Conservation (phyloP, 2,113 vertebrate genomes). For the Haplotaxodon microlepis region DNA sequence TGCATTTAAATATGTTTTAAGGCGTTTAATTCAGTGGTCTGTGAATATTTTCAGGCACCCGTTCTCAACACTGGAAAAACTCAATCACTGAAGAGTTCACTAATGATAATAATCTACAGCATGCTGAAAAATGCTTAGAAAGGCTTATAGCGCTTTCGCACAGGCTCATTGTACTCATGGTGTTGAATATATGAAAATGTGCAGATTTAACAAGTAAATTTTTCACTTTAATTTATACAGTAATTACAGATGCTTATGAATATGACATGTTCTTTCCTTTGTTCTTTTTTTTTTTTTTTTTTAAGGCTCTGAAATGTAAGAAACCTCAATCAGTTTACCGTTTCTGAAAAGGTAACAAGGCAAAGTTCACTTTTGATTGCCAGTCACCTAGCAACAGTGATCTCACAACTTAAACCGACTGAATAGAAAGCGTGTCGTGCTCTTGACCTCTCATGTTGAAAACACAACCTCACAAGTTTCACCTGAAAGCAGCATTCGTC, state of each 20-base stretch:
- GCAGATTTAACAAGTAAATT: neutral
- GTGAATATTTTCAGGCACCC: neutral
- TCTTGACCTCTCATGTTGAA: neutral
- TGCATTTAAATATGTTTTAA: slow-evolving; percentile 24
- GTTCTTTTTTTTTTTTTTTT: neutral
- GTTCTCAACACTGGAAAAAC: neutral
- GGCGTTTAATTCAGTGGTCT: neutral
- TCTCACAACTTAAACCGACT: neutral
- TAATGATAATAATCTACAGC: neutral
- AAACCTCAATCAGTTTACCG: neutral
- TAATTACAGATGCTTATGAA: neutral
- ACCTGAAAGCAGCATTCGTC: neutral
- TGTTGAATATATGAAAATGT: neutral
- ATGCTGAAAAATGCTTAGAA: neutral
- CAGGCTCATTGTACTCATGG: neutral
- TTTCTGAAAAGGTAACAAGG: neutral
- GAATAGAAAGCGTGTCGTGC: neutral
- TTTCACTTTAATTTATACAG: neutral
- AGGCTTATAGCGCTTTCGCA: neutral
- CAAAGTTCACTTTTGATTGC: neutral
- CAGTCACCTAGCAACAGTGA: neutral
- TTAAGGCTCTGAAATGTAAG: neutral
- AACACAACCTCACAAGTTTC: neutral
- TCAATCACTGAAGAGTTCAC: neutral
- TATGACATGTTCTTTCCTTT: neutral